phyloP scores from a whole-genome alignment of 2,888 invertebrate genomes.

The Epiblema foenella region DNA sequence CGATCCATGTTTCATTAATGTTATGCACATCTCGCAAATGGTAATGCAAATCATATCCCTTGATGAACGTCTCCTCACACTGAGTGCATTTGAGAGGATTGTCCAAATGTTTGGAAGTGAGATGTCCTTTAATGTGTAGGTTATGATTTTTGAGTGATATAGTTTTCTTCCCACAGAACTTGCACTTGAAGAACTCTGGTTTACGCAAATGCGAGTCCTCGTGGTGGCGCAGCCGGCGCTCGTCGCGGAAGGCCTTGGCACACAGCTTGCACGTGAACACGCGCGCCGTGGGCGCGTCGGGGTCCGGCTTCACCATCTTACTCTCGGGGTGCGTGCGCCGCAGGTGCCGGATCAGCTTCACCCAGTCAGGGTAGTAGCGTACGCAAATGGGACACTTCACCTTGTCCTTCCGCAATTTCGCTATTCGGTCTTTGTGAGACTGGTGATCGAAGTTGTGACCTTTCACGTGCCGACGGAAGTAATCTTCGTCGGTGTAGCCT shows the following conservation, averaged over 20 bases:
- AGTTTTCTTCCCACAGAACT: constrained; percentile 77
- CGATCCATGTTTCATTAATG: constrained; percentile 77
- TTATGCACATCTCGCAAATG: constrained; percentile 74
- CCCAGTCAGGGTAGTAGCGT: constrained; percentile 71
- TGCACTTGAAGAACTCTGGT: constrained; percentile 77
- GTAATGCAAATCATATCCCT: constrained; percentile 75
- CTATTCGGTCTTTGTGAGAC: constrained; percentile 72
- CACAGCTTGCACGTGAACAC: constrained; percentile 77
- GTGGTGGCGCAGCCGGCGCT: constrained; percentile 68
- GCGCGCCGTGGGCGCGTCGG: constrained; percentile 73
- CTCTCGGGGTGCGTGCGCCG: constrained; percentile 78
- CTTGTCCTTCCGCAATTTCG: constrained; percentile 72
- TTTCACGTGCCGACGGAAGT: constrained; percentile 77
- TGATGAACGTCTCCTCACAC: constrained; percentile 72
- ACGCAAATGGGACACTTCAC: constrained; percentile 79
- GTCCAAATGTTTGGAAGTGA: constrained; percentile 72
- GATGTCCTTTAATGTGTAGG: constrained; percentile 74
- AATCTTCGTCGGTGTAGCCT: constrained; percentile 81
- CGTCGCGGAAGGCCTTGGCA: constrained; percentile 75
- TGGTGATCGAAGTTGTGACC: constrained; percentile 81
- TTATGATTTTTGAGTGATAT: constrained; percentile 73
- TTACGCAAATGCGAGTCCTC: constrained; percentile 75
- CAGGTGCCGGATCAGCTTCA: constrained; percentile 78
- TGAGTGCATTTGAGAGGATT: constrained; percentile 73
- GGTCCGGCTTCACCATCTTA: constrained; percentile 81